Percentiles rank a stretch among this genome's conserved stretches.
Evolutionary conservation across 2,113 vertebrate species (phyloP).

Genomic region (Triplophysa siluroides): DNA sequence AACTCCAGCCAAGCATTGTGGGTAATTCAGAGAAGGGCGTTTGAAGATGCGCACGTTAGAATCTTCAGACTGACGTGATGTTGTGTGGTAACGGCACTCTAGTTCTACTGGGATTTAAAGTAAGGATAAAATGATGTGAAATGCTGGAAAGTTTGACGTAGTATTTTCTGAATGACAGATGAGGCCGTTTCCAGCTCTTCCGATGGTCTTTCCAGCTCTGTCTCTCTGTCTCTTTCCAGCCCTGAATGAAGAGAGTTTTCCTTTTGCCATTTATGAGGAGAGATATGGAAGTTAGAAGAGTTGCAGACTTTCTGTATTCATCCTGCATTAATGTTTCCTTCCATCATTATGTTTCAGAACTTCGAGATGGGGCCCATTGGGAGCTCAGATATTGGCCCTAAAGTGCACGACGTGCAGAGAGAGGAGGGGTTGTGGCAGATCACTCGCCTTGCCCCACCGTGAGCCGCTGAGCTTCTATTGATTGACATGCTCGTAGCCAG

Average conservation of each 20-base stretch:
- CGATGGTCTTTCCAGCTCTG: background rate
- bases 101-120: constrained; percentile 4
- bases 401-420: background rate
- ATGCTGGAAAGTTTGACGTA: background rate
- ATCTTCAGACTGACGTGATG: constrained; percentile 2
- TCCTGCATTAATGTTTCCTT: background rate
- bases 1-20: constrained; percentile 33
- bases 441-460: constrained; percentile 59
- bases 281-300: constrained; percentile 1
- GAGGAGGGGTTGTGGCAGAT: constrained; percentile 9
- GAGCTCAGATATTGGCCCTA: background rate
- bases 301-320: background rate
- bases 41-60: constrained; percentile 29
- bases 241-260: background rate
- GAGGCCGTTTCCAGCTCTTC: background rate
- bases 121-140: constrained; percentile 1
- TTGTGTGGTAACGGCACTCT: background rate
- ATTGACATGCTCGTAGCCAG: constrained; percentile 75
- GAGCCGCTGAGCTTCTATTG: constrained; percentile 74
- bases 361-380: background rate
- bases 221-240: constrained; percentile 33
- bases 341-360: constrained; percentile 10
- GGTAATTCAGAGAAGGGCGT: constrained; percentile 31
- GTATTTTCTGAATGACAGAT: constrained; percentile 16
- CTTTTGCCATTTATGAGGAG: background rate